Conservation (phyloP, 1,140 invertebrate species). For the Cryptotermes secundus region DNA sequence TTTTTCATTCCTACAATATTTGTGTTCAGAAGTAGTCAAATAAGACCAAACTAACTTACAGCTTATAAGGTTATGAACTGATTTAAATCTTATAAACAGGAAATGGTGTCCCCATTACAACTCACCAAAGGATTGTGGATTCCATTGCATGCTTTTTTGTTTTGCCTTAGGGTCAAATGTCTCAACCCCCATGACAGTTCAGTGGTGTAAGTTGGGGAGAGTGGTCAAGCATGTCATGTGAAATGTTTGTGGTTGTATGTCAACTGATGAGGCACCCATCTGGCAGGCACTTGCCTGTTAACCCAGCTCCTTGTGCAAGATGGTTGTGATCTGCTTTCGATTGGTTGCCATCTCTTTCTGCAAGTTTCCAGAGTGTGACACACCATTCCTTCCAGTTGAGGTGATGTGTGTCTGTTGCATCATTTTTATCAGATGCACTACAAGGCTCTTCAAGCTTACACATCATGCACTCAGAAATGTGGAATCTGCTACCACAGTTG, state of each 20-base stretch:
- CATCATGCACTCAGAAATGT: no score
- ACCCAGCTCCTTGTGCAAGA: background rate
- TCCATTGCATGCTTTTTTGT: slow-evolving; percentile 3
- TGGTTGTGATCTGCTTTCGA: slow-evolving; percentile 5
- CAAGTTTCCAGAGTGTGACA: background rate
- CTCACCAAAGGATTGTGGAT: no score
- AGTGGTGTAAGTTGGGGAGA: background rate
- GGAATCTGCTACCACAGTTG: no score
- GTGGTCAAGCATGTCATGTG: background rate
- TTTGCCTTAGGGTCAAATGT: slow-evolving; percentile 11
- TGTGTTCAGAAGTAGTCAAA: no score
- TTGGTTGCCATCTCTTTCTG: background rate
- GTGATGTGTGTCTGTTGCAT: slow-evolving; percentile 1
- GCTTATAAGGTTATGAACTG: no score
- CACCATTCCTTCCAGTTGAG: background rate
- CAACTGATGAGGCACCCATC: background rate
- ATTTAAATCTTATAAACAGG: no score
- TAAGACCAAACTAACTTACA: no score
- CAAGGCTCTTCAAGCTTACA: no score
- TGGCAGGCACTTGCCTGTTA: no score
- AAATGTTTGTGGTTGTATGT: slow-evolving; percentile 1
- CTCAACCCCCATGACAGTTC: slow-evolving; percentile 3
- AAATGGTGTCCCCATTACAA: no score
- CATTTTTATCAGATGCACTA: no score
- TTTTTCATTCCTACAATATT: no score